Evolutionary conservation across 2,797 vertebrate species (phyloP), one percentile per base, ranked within the genome.

Genomic region (Cynopterus sphinx): DNA sequence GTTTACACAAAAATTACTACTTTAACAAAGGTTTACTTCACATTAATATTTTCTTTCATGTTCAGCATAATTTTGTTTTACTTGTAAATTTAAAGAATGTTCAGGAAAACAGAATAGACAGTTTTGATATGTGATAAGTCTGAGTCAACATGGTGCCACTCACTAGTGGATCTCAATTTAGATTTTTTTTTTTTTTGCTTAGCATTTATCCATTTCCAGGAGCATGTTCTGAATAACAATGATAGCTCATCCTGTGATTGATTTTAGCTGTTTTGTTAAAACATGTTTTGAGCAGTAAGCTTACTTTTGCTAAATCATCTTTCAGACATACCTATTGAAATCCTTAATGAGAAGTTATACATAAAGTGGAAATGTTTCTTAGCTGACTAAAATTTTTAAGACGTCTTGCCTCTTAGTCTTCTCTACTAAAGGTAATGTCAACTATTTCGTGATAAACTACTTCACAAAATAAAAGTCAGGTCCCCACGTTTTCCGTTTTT

Each of bases 181-280:
- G 22, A 78, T 4, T 26, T 94, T 28, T 63, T 65, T 65, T 78
- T 97, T 97, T 61, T 31, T 87, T 87, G 39, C 55, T 97, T 96
- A 96, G 88, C 26, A 97, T 71, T 53, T 94, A 78, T 95, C 87
- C 95, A 21, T 97, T 97, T 97, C 63, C 67, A 96, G 94, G 63
- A 97, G 75, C 36, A 43, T 24, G 1, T 92, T 95, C 90, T 57
- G 90, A 97, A 96, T 98, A 97, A 59, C 73, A 97, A 97, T 95
- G 53, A 41, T 10, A 63, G n/a, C 9, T 97, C 49, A 94, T 90
- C 49, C 59, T 97, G 6, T 82, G 94, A 97, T 96, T 97, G 94
- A 98, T 98, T 97, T 98, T 94, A 89, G 22, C 36, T 22, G 0
- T 91, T 97, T 97, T 96, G 85, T 96, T 95, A n/a, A 75, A 68